Base-by-base conservation (phyloP, 2,888 invertebrate genomes). In the Perizoma affinitatum region DNA sequence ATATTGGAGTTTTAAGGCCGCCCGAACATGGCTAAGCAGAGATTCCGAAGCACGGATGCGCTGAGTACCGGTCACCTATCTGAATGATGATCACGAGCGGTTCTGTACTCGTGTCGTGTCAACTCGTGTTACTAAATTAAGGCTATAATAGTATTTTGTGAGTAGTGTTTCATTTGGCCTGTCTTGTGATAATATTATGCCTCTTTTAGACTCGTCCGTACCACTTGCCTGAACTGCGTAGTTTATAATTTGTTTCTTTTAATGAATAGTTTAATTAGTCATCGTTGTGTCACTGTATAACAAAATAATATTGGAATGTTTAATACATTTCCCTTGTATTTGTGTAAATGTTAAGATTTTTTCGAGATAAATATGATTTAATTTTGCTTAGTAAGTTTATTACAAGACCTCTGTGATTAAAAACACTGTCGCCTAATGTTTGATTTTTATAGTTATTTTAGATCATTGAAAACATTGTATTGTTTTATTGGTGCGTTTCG, bases 381-480 rank as follows among this genome's bases (percentile, higher is more conserved):
- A 53, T 59, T 72, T 66, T 74, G 64, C 70, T 64, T 73, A 68
- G 67, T 72, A 42, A 68, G 69, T 71, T 70, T 75, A 60, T 75
- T 75, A 74, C 75, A 78, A 77, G 76, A 81, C 78, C 83, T 78
- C 84, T 84, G 83, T 84, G 84, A 84, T 84, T 80, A 73, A 72
- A 78, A 78, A 77, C 73, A 75, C 75, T 76, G 78, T 79, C 79
- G 80, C 75, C 78, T 76, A 73, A 74, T 76, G 73, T 74, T 78
- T 65, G 70, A 75, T 78, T 78, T 73, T 71, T 69, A 77, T 76
- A 72, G 69, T 73, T 73, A 50, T 65, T 71, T 71, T 73, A 66
- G 70, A 71, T 66, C 62, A 68, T 70, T 71, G 62, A 67, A 66
- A 71, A 50, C 45, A 52, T 58, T 58, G 53, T 70, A 68, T 68